phyloP scores from a whole-genome alignment of 2,113 vertebrate species.

The Drymodes brunneopygia region DNA sequence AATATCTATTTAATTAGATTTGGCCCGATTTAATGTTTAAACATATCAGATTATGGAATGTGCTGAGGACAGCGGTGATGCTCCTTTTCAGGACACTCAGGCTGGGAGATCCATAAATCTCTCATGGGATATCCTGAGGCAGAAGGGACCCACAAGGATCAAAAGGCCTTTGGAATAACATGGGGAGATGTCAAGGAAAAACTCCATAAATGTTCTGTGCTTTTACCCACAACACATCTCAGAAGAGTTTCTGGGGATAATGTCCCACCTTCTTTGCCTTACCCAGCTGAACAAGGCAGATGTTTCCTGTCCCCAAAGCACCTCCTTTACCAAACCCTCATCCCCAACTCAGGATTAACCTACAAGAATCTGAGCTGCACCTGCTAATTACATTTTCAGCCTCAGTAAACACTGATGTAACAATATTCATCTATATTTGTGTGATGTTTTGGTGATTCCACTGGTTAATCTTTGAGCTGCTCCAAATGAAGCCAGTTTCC shows the following conservation, averaged over 20 bases:
- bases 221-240: not conserved
- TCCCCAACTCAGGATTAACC: not conserved
- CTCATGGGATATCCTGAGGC: not conserved
- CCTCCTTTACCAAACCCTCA: not conserved
- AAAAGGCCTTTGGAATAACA: not conserved
- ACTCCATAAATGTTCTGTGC: not conserved
- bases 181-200: not conserved
- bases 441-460: not conserved
- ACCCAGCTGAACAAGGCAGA: not conserved
- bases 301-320: not conserved
- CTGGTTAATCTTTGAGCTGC: not conserved
- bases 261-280: not conserved
- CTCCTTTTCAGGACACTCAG: not conserved
- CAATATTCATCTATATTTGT: not conserved
- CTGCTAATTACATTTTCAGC: not conserved
- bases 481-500: not conserved
- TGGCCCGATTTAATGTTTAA: not conserved
- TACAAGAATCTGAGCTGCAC: not conserved
- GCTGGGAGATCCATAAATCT: not conserved
- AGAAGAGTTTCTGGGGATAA: not conserved
- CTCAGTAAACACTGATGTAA: not conserved
- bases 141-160: not conserved
- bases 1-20: constrained; percentile 28
- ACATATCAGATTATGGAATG: not conserved
- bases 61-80: not conserved